Conservation (phyloP, 2,113 vertebrate genomes). For the Burhinus bistriatus region DNA sequence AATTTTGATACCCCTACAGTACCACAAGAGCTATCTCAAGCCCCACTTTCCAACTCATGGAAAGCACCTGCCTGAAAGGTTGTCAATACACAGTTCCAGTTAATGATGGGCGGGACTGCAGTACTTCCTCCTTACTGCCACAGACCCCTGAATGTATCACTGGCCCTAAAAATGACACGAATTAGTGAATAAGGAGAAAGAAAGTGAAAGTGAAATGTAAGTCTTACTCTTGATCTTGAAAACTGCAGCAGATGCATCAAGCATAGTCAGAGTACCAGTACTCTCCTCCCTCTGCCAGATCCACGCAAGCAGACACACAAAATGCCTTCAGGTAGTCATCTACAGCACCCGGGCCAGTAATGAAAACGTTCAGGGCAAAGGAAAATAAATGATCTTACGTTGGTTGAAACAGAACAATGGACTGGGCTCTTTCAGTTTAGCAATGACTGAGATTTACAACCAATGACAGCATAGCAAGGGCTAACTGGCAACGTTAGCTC, state of each 20-base stretch:
- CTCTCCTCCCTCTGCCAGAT: not conserved
- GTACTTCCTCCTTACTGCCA: not conserved
- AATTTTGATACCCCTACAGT: not conserved
- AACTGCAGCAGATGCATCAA: not conserved
- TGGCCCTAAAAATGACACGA: not conserved
- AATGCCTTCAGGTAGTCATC: accelerated
- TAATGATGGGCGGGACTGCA: not conserved
- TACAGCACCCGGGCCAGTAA: not conserved
- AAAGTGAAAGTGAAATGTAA: not conserved
- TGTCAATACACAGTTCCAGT: not conserved
- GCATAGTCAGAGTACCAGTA: not conserved
- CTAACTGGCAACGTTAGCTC: not conserved
- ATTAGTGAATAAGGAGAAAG: not conserved
- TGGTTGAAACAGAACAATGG: not conserved
- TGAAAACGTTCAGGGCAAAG: not conserved
- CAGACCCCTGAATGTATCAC: not conserved
- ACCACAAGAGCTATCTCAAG: not conserved
- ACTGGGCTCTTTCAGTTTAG: not conserved
- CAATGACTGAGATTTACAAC: not conserved
- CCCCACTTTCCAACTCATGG: not conserved
- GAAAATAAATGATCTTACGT: not conserved
- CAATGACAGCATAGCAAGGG: not conserved
- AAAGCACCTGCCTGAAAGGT: not conserved
- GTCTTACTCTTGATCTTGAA: not conserved
- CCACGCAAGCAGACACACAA: not conserved